Evolutionary conservation across 2,113 vertebrate genomes (phyloP).

Genomic region (Neodon shergylaensis): DNA sequence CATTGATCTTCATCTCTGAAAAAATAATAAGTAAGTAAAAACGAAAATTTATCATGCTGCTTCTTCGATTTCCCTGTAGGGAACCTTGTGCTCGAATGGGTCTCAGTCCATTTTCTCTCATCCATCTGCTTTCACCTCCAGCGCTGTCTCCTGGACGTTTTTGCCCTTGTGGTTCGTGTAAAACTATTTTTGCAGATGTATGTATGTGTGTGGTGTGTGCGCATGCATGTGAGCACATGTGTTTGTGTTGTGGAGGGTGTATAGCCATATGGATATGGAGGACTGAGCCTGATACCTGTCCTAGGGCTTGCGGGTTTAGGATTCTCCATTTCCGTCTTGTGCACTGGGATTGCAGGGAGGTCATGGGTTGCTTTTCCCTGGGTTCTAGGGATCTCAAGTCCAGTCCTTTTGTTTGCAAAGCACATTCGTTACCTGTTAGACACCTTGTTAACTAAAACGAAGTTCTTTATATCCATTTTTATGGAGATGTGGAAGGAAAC

Average conservation of each 20-base stretch:
- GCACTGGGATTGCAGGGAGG: background rate
- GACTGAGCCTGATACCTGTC: background rate
- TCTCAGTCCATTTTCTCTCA: too few relatives aligned
- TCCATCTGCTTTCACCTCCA: background rate
- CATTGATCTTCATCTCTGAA: background rate
- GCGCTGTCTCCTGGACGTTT: background rate
- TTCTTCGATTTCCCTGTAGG: background rate
- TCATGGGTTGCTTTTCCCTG: too few relatives aligned
- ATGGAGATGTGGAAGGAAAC: background rate
- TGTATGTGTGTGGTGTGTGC: background rate
- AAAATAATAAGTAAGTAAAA: background rate
- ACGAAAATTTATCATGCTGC: background rate
- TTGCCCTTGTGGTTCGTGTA: background rate
- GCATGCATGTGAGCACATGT: background rate
- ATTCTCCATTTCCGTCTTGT: too few relatives aligned
- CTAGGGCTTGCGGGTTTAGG: background rate
- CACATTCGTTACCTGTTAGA: too few relatives aligned
- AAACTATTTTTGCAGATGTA: background rate
- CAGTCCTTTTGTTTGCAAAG: background rate
- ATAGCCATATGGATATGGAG: background rate
- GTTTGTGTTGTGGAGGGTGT: background rate
- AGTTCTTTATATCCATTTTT: background rate
- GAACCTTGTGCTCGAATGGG: background rate
- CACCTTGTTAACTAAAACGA: background rate
- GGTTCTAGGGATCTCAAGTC: too few relatives aligned